These are phyloP conservation scores for Liposcelis brunnea DNA, from an alignment of 2,888 invertebrate species.

Conservation along the genomic window DNA sequence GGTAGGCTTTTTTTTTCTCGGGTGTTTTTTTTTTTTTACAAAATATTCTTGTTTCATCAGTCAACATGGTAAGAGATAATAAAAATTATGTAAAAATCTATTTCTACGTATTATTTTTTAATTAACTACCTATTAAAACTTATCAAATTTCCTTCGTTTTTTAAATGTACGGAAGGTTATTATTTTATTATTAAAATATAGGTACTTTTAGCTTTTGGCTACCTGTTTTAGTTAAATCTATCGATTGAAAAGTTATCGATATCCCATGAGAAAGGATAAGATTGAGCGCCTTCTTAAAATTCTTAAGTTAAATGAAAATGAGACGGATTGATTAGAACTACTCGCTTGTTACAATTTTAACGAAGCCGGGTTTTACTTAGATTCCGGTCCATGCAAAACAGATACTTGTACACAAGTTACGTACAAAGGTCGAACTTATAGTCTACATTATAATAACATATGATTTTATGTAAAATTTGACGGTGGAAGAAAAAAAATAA, in stretches of 20 bases:
- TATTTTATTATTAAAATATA: constrained; percentile 1
- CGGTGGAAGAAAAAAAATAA: background rate
- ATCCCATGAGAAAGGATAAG: too few species aligned
- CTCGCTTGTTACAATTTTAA: too few species aligned
- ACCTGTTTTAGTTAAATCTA: background rate
- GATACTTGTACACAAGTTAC: constrained; percentile 1
- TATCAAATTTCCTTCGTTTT: constrained; percentile 5
- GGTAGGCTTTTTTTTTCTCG: too few species aligned
- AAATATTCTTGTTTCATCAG: too few species aligned
- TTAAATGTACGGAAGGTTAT: background rate
- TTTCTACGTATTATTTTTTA: background rate
- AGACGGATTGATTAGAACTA: too few species aligned
- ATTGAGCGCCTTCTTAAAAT: too few species aligned
- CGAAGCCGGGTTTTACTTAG: too few species aligned
- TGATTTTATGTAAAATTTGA: constrained; percentile 6
- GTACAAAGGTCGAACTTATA: background rate
- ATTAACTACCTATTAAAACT: background rate
- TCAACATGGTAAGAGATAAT: too few species aligned
- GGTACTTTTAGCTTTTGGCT: constrained; percentile 4
- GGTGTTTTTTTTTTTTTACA: too few species aligned
- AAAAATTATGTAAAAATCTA: too few species aligned
- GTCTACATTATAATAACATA: constrained; percentile 2
- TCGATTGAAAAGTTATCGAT: too few species aligned
- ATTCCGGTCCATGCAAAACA: background rate
- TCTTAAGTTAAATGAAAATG: too few species aligned